These are phyloP conservation scores for Mionectes olivaceus DNA, from an alignment of 2,797 vertebrate species.

Conservation along the genomic window DNA sequence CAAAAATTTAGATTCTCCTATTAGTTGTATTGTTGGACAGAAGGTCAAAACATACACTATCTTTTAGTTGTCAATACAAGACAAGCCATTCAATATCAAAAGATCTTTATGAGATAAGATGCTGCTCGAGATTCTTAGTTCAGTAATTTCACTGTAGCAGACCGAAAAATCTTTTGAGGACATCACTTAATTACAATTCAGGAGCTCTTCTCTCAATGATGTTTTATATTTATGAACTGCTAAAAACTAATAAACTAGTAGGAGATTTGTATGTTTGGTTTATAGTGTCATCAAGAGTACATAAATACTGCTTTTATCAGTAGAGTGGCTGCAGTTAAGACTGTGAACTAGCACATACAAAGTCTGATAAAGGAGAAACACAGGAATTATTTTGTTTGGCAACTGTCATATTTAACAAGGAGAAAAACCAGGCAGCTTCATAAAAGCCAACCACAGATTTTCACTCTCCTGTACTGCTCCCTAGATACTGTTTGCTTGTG, in stretches of 20 bases:
- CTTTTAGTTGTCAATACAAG: background rate
- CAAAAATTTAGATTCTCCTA: background rate
- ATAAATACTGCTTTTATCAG: slow-evolving; percentile 48
- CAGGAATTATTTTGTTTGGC: slow-evolving; percentile 54
- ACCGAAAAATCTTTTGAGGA: background rate
- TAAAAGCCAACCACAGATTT: background rate
- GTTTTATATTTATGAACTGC: slow-evolving; percentile 38
- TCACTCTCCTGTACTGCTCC: background rate
- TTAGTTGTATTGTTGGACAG: background rate
- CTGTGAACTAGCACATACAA: background rate
- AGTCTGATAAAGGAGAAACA: background rate
- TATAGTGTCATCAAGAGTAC: background rate
- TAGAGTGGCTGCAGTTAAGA: background rate
- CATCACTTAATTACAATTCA: background rate
- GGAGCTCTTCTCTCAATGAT: background rate
- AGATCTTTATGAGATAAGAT: background rate
- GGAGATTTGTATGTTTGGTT: slow-evolving; percentile 19
- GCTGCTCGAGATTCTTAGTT: background rate
- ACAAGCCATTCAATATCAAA: background rate
- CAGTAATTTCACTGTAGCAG: background rate
- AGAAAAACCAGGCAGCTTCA: background rate
- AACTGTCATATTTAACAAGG: background rate
- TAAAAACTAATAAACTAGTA: slow-evolving; percentile 30
- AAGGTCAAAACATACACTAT: background rate
- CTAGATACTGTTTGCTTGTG: background rate